A percentile compares a stretch with the other conserved stretches of the same genome.
Evolutionary conservation across 2,113 vertebrate species (phyloP).

Genomic region (Brienomyrus brachyistius): DNA sequence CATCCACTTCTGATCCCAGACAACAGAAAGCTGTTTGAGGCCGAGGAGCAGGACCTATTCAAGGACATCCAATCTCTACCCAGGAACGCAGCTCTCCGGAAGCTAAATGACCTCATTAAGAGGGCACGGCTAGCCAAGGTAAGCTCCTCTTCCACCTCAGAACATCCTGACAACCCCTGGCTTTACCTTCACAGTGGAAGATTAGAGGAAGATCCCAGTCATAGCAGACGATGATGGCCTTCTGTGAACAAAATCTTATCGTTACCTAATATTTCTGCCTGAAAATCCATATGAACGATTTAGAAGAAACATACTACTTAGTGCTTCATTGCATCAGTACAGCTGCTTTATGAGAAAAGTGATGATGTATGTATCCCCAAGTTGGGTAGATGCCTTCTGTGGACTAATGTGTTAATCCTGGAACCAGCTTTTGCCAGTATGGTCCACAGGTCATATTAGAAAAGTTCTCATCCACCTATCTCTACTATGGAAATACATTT

Average conservation of each 20-base stretch:
- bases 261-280: background rate
- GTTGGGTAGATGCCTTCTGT: background rate
- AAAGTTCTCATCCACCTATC: background rate
- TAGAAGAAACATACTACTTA: background rate
- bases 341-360: background rate
- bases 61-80: slow-evolving; percentile 93
- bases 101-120: slow-evolving; percentile 96
- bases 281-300: background rate
- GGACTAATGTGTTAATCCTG: background rate
- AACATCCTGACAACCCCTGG: background rate
- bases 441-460: background rate
- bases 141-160: background rate
- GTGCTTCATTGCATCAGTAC: background rate
- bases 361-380: background rate
- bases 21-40: slow-evolving; percentile 94
- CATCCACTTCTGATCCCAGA: slow-evolving; percentile 88
- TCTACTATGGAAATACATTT: background rate
- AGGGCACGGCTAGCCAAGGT: slow-evolving; percentile 92
- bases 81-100: slow-evolving; percentile 86
- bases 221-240: background rate
- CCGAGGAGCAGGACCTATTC: slow-evolving; percentile 92
- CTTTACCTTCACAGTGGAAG: background rate
- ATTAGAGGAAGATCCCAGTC: background rate
- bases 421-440: background rate
- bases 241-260: background rate